Evolutionary conservation across 2,113 vertebrate genomes (phyloP).

Genomic region (Jaculus jaculus): DNA sequence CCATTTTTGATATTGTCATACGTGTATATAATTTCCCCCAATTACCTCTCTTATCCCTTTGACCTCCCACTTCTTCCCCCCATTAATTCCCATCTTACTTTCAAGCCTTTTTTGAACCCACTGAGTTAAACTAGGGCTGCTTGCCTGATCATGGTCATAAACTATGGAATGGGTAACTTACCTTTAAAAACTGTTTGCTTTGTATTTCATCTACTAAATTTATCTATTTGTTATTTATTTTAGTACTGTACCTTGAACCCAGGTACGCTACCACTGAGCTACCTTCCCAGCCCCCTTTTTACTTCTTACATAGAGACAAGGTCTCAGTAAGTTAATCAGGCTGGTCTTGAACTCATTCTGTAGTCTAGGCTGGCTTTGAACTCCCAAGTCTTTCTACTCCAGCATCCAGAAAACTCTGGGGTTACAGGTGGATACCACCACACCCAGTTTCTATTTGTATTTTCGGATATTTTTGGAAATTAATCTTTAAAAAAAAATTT

Average conservation of each 20-base stretch:
- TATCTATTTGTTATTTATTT: too few relatives aligned
- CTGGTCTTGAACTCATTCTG: not conserved
- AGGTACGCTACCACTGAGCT: not conserved
- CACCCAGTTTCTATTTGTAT: not conserved
- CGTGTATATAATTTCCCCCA: too few relatives aligned
- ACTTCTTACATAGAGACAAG: not conserved
- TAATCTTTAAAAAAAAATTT: not conserved
- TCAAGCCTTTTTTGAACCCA: too few relatives aligned
- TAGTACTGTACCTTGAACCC: not conserved
- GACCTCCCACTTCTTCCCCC: too few relatives aligned
- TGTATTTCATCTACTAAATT: not conserved
- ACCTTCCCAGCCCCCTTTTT: not conserved
- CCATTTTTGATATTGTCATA: too few relatives aligned
- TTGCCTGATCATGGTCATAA: too few relatives aligned
- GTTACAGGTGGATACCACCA: not conserved
- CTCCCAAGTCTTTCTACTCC: not conserved
- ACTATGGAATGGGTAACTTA: too few relatives aligned
- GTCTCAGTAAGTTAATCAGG: not conserved
- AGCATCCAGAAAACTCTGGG: not conserved
- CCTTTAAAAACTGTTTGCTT: not conserved
- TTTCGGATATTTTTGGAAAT: not conserved
- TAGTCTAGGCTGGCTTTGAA: not conserved
- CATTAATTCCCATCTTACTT: too few relatives aligned
- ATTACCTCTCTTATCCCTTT: too few relatives aligned
- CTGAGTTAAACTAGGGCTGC: too few relatives aligned